phyloP scores from a whole-genome alignment of 2,113 vertebrate species.

The Ailuropoda melanoleuca region DNA sequence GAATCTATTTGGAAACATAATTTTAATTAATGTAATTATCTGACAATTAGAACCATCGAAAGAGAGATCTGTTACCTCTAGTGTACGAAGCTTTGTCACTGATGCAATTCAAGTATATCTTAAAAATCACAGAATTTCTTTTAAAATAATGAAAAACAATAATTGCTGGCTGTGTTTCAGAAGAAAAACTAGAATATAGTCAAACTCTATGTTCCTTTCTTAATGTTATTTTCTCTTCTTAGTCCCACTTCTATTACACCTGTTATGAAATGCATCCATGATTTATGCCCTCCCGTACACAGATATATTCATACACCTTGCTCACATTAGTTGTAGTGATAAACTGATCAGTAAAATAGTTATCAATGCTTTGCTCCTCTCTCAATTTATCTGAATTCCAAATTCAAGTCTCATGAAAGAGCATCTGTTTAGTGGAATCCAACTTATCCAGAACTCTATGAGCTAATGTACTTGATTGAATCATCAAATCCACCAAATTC shows the following conservation, averaged over 20 bases:
- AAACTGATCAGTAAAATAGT: neutral
- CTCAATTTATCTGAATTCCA: neutral
- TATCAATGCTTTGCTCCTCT: neutral
- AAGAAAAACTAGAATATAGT: neutral
- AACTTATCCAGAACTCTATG: neutral
- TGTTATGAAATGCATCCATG: neutral
- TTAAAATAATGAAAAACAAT: neutral
- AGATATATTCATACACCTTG: neutral
- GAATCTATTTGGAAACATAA: neutral
- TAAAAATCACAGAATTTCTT: slow-evolving; percentile 4
- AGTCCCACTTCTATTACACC: neutral
- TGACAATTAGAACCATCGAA: neutral
- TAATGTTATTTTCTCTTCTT: neutral
- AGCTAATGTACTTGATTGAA: neutral
- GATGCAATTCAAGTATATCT: neutral
- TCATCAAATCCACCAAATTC: neutral
- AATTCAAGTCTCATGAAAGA: neutral
- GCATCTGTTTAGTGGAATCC: neutral
- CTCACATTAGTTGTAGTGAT: neutral
- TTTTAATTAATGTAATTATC: neutral
- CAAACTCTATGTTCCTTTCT: neutral
- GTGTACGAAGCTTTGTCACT: neutral
- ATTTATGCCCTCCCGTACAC: no score
- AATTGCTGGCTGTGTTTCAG: neutral
- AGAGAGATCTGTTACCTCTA: neutral